Evolutionary conservation across 2,797 vertebrate genomes (phyloP).

Genomic region (Enteromius treurensis): DNA sequence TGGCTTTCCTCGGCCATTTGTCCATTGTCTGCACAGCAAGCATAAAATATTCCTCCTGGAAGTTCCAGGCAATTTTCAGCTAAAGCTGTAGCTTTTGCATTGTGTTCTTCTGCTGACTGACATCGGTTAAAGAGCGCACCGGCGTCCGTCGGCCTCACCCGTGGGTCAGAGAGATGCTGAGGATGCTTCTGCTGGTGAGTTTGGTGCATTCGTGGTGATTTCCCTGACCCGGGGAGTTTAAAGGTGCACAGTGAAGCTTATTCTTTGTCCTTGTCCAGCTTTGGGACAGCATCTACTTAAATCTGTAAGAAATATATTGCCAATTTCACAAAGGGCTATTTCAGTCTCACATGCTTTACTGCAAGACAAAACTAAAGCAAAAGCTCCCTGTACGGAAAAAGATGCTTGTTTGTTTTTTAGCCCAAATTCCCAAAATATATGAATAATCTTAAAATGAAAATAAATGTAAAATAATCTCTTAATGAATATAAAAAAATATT

Average conservation of each 20-base stretch:
- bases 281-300: not conserved
- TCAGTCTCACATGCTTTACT: not conserved
- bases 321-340: not conserved
- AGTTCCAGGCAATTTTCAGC: conserved; percentile 38
- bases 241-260: not conserved
- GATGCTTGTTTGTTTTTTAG: not conserved
- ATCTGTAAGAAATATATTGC: not conserved
- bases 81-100: conserved; percentile 20
- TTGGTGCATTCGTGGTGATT: conserved; percentile 16
- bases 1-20: conserved; percentile 47
- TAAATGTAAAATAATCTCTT: not conserved
- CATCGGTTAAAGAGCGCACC: conserved; percentile 20
- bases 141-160: conserved; percentile 1
- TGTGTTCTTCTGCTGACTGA: conserved; percentile 42
- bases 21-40: conserved; percentile 41
- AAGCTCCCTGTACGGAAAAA: not conserved
- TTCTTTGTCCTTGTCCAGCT: not conserved
- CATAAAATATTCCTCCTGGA: conserved; percentile 50
- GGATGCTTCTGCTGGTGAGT: not conserved
- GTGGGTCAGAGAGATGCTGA: conserved; percentile 21
- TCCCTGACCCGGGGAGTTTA: not conserved
- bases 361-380: not conserved
- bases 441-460: too few species aligned
- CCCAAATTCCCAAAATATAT: not conserved
- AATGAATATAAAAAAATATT: not conserved